phyloP scores from a whole-genome alignment of 2,888 invertebrate species.

The Fragum sueziense region DNA sequence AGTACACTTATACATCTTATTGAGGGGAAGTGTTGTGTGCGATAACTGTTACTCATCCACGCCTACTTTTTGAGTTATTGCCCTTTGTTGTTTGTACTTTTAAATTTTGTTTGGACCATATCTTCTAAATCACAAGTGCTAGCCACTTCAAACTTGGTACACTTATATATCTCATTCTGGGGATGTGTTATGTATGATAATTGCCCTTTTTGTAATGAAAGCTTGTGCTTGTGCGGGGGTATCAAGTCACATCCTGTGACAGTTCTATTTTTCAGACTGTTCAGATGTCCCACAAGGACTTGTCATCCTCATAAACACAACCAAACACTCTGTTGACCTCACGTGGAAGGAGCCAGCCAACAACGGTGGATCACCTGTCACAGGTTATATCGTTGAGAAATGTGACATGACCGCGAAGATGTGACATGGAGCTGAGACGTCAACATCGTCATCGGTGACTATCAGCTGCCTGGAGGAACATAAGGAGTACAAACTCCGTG shows the following conservation, averaged over 20 bases:
- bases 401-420: conserved; percentile 73
- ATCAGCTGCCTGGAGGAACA: conserved; percentile 95
- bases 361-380: conserved; percentile 94
- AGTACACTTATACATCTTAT: no score
- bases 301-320: conserved; percentile 88
- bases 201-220: conserved; percentile 74
- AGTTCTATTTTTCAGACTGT: conserved; percentile 86
- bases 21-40: no score
- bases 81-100: no score
- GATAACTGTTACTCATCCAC: no score
- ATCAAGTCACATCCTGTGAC: no score
- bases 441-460: conserved; percentile 84
- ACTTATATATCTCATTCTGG: no score
- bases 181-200: no score
- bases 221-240: conserved; percentile 20
- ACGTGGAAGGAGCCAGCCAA: conserved; percentile 94
- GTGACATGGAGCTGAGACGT: conserved; percentile 76
- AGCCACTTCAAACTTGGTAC: no score
- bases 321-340: conserved; percentile 87
- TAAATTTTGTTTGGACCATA: no score
- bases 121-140: no score
- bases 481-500: conserved; percentile 95
- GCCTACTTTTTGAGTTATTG: no score
- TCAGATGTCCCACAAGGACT: conserved; percentile 87
- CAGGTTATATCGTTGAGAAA: conserved; percentile 93